phyloP scores from a whole-genome alignment of 2,888 invertebrate genomes.

The Hybos culiciformis region DNA sequence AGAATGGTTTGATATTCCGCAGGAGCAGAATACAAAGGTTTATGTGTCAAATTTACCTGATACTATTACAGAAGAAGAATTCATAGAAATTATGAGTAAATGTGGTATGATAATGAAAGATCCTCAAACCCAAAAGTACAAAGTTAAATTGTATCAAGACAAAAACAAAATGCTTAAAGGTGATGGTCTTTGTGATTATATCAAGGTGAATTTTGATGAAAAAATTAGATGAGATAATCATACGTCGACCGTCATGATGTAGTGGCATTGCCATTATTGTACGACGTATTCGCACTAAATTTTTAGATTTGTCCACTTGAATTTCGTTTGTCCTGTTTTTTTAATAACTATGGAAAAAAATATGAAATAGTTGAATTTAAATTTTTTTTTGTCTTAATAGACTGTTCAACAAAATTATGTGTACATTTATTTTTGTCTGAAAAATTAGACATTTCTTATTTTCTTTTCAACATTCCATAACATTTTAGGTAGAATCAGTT shows the following conservation, averaged over 20 bases:
- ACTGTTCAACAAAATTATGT: too few species aligned
- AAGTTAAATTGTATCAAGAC: constrained; percentile 84
- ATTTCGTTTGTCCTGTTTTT: too few species aligned
- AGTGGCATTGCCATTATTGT: too few species aligned
- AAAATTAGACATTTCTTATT: constrained; percentile 6
- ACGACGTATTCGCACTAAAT: too few species aligned
- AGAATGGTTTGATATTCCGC: constrained; percentile 88
- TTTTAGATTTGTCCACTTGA: too few species aligned
- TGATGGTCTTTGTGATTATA: constrained; percentile 91
- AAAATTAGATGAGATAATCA: too few species aligned
- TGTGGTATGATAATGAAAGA: constrained; percentile 92
- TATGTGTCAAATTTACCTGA: constrained; percentile 87
- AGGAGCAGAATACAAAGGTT: constrained; percentile 83
- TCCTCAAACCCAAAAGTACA: constrained; percentile 61
- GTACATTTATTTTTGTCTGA: too few species aligned
- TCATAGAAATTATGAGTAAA: constrained; percentile 86
- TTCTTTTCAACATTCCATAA: constrained; percentile 13
- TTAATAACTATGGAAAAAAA: too few species aligned
- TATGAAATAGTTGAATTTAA: too few species aligned
- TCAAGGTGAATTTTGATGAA: constrained; percentile 56
- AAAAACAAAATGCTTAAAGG: constrained; percentile 76
- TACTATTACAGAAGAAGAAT: constrained; percentile 78
- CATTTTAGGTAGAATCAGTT: constrained; percentile 73
- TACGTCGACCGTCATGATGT: too few species aligned
- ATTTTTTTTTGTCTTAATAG: too few species aligned